Evolutionary conservation across 2,888 invertebrate genomes (phyloP).

Genomic region (Callyntrura sp.): DNA sequence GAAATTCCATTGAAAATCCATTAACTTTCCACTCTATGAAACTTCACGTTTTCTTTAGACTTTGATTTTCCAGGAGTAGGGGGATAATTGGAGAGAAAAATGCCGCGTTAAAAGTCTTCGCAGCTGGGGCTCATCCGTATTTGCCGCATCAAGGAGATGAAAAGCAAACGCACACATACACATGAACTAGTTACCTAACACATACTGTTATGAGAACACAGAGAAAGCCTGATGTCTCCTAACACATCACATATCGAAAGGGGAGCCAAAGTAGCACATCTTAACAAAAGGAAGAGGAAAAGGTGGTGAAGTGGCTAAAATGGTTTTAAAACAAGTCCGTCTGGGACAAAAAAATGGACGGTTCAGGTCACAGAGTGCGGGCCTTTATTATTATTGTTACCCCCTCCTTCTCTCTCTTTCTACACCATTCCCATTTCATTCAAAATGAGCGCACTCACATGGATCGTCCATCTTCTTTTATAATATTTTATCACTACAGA

Average conservation of each 20-base stretch:
- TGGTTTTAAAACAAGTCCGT: constrained; percentile 52
- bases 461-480: constrained; percentile 72
- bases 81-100: constrained; percentile 18
- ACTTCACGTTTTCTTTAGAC: constrained; percentile 14
- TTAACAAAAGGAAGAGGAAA: background rate
- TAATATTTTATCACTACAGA: constrained; percentile 48
- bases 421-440: constrained; percentile 39
- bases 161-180: background rate
- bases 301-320: constrained; percentile 70
- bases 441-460: constrained; percentile 54
- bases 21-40: constrained; percentile 52
- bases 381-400: constrained; percentile 67
- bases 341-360: constrained; percentile 64
- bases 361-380: constrained; percentile 41
- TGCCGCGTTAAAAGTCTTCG: constrained; percentile 44
- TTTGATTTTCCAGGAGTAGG: constrained; percentile 50
- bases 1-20: constrained; percentile 73
- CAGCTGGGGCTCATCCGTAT: constrained; percentile 55
- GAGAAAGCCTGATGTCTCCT: background rate
- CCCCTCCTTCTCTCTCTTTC: background rate
- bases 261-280: background rate
- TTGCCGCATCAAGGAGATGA: background rate
- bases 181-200: background rate
- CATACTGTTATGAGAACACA: background rate
- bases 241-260: background rate